Conservation (phyloP, 2,113 vertebrate genomes). For the Rafetus swinhoei region DNA sequence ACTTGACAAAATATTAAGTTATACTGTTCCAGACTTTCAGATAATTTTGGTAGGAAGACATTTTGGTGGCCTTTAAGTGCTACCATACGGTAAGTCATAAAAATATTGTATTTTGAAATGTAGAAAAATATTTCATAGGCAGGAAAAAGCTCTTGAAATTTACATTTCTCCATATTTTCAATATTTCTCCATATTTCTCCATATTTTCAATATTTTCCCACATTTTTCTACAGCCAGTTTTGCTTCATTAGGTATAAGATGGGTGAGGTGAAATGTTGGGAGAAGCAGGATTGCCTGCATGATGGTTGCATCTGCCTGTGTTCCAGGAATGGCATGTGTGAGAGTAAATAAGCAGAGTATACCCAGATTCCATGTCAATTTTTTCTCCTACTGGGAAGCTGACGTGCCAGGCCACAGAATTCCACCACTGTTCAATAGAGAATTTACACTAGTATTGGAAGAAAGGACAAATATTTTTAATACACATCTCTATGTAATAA, state of each 20-base stretch:
- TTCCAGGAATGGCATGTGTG: background rate
- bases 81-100: background rate
- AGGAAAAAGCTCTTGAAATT: background rate
- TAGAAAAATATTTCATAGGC: background rate
- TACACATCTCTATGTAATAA: background rate
- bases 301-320: fast-evolving
- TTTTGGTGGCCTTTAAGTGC: background rate
- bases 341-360: background rate
- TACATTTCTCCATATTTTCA: background rate
- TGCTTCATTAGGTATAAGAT: background rate
- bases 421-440: background rate
- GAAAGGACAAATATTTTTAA: background rate
- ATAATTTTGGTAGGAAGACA: background rate
- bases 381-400: background rate
- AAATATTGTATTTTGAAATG: background rate
- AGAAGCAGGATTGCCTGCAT: fast-evolving
- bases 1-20: background rate
- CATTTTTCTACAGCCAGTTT: background rate
- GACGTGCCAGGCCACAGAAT: background rate
- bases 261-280: background rate
- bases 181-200: background rate
- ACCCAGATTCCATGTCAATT: fast-evolving
- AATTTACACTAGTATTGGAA: background rate
- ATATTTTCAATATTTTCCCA: background rate
- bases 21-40: background rate